These are phyloP conservation scores for Rhinolophus sinicus DNA, from an alignment of 2,113 vertebrate genomes.

Conservation along the genomic window DNA sequence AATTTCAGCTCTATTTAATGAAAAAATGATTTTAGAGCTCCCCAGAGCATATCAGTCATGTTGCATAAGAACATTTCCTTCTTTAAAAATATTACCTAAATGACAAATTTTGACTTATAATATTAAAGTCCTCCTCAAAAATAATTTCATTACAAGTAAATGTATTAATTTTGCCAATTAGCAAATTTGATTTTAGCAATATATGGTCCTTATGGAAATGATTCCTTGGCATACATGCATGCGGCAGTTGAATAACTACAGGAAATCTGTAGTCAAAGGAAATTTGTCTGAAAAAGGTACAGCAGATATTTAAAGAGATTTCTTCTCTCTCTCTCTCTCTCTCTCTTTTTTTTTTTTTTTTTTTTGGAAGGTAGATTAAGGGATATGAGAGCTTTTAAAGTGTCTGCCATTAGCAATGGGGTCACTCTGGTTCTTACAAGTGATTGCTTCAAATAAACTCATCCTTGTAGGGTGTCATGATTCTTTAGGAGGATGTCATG, in stretches of 20 bases:
- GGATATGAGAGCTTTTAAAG: neutral
- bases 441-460: neutral
- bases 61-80: constrained; percentile 63
- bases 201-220: neutral
- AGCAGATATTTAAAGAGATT: neutral
- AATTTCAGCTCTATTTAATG: constrained; percentile 81
- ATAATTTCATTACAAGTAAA: constrained; percentile 61
- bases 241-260: neutral
- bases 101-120: constrained; percentile 56
- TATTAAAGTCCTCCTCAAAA: constrained; percentile 45
- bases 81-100: constrained; percentile 65
- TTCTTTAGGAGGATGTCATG: too few relatives aligned
- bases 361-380: neutral
- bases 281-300: neutral
- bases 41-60: constrained; percentile 66
- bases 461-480: neutral
- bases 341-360: neutral
- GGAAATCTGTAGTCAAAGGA: neutral
- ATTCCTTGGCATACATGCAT: neutral
- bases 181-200: constrained; percentile 56
- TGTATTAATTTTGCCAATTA: constrained; percentile 62
- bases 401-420: neutral
- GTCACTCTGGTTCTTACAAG: neutral
- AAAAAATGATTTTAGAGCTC: constrained; percentile 74
- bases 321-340: neutral